Percentiles rank a stretch among this genome's conserved stretches.
These are phyloP conservation scores for Orchestes rusci DNA, from an alignment of 2,888 invertebrate species.

Conservation along the genomic window DNA sequence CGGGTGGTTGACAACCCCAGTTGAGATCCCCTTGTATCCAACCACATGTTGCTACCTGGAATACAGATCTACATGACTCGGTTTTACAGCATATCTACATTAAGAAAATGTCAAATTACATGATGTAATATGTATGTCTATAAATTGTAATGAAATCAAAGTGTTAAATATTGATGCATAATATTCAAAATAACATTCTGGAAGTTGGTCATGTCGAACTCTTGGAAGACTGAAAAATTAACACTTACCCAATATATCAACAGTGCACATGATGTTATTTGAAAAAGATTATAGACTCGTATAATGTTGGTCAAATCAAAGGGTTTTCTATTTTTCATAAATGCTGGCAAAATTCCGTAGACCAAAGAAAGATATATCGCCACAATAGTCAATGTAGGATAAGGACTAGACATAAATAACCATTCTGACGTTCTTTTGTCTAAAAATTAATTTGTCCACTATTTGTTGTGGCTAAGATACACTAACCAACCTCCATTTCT, in stretches of 20 bases:
- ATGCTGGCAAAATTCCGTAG: conserved; percentile 48
- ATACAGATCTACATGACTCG: too few species aligned
- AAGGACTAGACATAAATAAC: conserved; percentile 49
- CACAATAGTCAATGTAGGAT: conserved; percentile 44
- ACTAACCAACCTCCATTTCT: too few species aligned
- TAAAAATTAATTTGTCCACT: conserved; percentile 32
- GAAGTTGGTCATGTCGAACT: too few species aligned
- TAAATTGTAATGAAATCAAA: too few species aligned
- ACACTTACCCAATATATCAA: conserved; percentile 60
- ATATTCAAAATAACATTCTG: not conserved
- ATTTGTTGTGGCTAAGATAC: too few species aligned
- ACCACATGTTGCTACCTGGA: conserved; percentile 58
- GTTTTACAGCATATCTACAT: too few species aligned
- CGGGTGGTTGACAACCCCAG: conserved; percentile 62
- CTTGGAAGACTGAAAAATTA: too few species aligned
- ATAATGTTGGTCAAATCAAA: conserved; percentile 59
- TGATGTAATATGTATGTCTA: too few species aligned
- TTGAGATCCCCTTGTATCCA: conserved; percentile 54
- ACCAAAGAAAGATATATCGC: conserved; percentile 47
- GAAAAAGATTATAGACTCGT: conserved; percentile 70
- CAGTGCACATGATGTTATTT: conserved; percentile 63
- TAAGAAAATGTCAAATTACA: too few species aligned
- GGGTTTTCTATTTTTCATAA: conserved; percentile 64
- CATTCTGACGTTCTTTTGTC: conserved; percentile 47
- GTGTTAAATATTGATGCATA: too few species aligned